Percentiles rank a stretch among this genome's conserved stretches.
Conservation (phyloP, 2,113 vertebrate genomes). For the Thryonomys swinderianus region DNA sequence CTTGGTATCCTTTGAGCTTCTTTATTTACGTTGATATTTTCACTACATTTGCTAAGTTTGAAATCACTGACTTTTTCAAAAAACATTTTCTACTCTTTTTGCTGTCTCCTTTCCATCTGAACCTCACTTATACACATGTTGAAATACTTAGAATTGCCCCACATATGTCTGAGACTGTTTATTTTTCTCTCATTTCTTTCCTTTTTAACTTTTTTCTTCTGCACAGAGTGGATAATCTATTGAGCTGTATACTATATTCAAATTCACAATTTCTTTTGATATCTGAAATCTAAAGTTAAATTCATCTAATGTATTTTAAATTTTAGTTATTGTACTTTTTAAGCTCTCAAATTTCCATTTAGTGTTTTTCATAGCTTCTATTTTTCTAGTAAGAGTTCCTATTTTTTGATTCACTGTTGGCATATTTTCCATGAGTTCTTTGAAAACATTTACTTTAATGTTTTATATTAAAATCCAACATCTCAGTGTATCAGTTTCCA, state of each 20-base stretch:
- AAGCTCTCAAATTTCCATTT: not conserved
- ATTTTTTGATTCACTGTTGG: not conserved
- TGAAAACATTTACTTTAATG: not conserved
- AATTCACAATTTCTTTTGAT: not conserved
- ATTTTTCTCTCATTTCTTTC: not conserved
- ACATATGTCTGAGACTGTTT: not conserved
- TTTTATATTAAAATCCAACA: not conserved
- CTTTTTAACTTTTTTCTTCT: not conserved
- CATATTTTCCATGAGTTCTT: not conserved
- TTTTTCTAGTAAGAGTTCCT: not conserved
- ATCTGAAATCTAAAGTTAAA: not conserved
- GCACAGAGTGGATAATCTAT: not conserved
- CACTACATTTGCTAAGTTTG: not conserved
- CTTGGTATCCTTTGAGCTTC: not conserved
- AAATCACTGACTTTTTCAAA: not conserved
- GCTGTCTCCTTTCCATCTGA: not conserved
- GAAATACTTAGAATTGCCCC: not conserved
- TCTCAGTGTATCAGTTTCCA: not conserved
- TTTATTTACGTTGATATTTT: not conserved
- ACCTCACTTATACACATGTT: not conserved
- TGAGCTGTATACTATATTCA: not conserved
- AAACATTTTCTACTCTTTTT: not conserved
- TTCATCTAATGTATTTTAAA: not conserved
- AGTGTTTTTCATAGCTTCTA: not conserved
- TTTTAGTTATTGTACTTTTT: not conserved